Percentiles rank a stretch among this genome's conserved stretches.
Evolutionary conservation across 2,888 invertebrate species (phyloP).

Genomic region (Drosophila eohydei): DNA sequence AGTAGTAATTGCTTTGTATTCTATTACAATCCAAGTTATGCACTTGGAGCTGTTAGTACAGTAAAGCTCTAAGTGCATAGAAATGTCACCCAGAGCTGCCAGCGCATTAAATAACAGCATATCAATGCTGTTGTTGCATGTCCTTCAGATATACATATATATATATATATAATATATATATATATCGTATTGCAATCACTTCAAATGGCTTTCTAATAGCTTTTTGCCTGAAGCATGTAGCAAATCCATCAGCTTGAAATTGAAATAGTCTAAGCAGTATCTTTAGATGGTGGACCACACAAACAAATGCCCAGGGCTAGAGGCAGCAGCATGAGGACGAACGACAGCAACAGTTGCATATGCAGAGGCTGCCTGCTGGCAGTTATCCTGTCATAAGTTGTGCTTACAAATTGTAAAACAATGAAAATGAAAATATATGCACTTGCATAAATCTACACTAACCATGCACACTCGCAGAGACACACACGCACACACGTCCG

Average conservation of each 20-base stretch:
- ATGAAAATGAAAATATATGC: constrained; percentile 77
- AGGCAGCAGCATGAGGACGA: background rate
- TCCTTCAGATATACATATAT: constrained; percentile 5
- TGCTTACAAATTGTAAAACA: constrained; percentile 80
- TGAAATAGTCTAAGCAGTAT: constrained; percentile 55
- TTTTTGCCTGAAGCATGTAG: constrained; percentile 51
- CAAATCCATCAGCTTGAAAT: constrained; percentile 70
- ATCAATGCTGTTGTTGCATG: constrained; percentile 11
- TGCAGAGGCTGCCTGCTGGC: constrained; percentile 29
- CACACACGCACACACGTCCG: constrained; percentile 9
- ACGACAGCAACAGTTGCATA: constrained; percentile 29
- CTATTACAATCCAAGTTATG: background rate
- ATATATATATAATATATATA: constrained; percentile 18
- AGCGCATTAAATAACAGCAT: constrained; percentile 44
- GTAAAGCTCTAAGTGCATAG: constrained; percentile 7
- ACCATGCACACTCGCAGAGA: constrained; percentile 20
- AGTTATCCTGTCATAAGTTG: constrained; percentile 78
- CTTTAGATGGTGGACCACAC: constrained; percentile 23
- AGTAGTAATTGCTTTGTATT: background rate
- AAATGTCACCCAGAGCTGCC: constrained; percentile 14
- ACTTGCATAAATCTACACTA: constrained; percentile 67
- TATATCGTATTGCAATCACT: constrained; percentile 41
- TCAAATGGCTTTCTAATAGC: constrained; percentile 75
- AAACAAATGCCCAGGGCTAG: background rate
- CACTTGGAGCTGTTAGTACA: background rate